Percentiles rank a stretch among this genome's conserved stretches.
Evolutionary conservation across 2,888 invertebrate species (phyloP).

Genomic region (Orthonychiurus folsomi): DNA sequence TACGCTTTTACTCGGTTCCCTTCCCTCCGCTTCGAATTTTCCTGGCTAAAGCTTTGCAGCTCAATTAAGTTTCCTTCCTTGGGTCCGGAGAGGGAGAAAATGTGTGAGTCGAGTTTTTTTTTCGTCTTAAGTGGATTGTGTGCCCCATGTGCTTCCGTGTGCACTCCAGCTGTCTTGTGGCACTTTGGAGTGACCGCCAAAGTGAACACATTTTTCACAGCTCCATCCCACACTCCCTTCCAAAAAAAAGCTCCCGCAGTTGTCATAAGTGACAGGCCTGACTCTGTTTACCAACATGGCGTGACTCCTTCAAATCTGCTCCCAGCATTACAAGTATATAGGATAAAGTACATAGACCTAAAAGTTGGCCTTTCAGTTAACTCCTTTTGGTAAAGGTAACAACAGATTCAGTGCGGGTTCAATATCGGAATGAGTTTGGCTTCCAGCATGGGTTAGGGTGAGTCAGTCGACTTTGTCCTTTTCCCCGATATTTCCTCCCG

Average conservation of each 20-base stretch:
- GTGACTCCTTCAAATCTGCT: constrained; percentile 7
- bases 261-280: neutral
- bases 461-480: neutral
- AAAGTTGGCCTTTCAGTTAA: neutral
- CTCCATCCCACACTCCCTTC: neutral
- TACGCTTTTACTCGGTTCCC: neutral
- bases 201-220: constrained; percentile 1
- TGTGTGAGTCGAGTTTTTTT: neutral
- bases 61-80: neutral
- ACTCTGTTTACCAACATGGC: neutral
- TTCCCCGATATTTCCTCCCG: neutral
- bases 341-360: neutral
- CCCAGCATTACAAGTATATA: too few relatives aligned
- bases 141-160: neutral
- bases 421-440: too few relatives aligned
- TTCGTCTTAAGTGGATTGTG: neutral
- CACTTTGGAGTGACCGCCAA: neutral
- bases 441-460: too few relatives aligned
- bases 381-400: neutral
- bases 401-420: neutral
- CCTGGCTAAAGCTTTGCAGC: neutral
- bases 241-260: neutral
- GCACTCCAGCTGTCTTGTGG: neutral
- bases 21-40: neutral
- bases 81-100: neutral